Evolutionary conservation across 2,113 vertebrate genomes (phyloP).

Genomic region (Corvus cornix): DNA sequence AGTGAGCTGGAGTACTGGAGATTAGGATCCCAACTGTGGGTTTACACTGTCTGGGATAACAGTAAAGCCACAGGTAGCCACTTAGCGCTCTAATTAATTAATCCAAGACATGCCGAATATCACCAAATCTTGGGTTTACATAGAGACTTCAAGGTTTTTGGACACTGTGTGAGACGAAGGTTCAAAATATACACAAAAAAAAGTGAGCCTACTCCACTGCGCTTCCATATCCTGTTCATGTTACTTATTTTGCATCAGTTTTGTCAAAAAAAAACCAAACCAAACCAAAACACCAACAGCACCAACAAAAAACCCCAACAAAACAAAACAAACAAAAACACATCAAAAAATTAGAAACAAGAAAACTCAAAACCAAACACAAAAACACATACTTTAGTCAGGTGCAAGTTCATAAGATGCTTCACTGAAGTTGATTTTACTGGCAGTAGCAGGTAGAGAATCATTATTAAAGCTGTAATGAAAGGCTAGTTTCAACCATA

Average conservation of each 20-base stretch:
- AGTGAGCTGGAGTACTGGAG: rapidly evolving
- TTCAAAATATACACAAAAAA: neutral
- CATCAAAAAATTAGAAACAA: neutral
- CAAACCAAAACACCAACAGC: neutral
- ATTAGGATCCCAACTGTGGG: neutral
- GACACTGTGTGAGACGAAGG: neutral
- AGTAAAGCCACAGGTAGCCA: neutral
- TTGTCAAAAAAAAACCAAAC: neutral
- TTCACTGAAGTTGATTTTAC: neutral
- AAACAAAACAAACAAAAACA: neutral
- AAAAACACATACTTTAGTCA: neutral
- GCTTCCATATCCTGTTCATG: neutral
- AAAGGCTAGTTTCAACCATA: neutral
- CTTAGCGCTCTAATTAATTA: neutral
- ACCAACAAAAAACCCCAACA: too few species aligned
- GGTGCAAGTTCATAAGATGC: neutral
- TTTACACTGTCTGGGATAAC: neutral
- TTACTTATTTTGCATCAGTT: neutral
- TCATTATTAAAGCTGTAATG: neutral
- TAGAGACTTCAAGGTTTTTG: neutral
- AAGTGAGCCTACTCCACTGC: rapidly evolving
- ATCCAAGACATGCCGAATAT: neutral
- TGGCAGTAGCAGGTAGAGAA: neutral
- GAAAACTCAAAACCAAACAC: neutral
- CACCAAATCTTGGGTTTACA: neutral